Conservation (phyloP, 2,113 vertebrate genomes). For the Pyxicephalus adspersus region DNA sequence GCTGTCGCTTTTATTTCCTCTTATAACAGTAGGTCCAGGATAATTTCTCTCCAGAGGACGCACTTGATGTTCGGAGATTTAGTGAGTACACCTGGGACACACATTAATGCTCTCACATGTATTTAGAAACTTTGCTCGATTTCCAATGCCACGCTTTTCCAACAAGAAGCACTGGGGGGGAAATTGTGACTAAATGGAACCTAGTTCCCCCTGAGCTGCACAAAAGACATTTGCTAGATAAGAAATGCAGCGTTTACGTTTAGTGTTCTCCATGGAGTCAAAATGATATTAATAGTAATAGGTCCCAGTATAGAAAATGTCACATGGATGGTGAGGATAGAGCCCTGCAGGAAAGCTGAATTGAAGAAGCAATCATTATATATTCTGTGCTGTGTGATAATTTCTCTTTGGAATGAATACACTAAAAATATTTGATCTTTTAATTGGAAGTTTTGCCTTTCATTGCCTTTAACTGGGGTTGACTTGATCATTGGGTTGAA, state of each 20-base stretch:
- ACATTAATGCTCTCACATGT: conserved; percentile 2
- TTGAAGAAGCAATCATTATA: too few species aligned
- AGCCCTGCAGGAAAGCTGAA: too few species aligned
- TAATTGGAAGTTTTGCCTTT: too few species aligned
- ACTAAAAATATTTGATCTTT: too few species aligned
- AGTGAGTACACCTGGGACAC: conserved; percentile 21
- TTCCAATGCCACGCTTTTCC: not conserved
- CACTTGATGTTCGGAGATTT: conserved; percentile 27
- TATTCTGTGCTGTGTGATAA: too few species aligned
- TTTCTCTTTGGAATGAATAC: too few species aligned
- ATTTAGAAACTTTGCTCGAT: conserved; percentile 4
- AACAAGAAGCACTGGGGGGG: not conserved
- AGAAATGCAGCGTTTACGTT: not conserved
- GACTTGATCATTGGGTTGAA: too few species aligned
- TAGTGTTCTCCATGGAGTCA: too few species aligned
- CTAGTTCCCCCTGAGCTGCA: not conserved
- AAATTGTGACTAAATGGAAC: not conserved
- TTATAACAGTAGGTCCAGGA: not conserved
- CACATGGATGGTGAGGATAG: too few species aligned
- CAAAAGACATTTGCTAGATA: not conserved
- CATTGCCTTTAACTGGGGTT: too few species aligned
- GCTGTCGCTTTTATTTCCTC: conserved; percentile 20
- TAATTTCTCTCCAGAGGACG: conserved; percentile 29
- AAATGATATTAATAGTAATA: too few species aligned
- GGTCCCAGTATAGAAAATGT: too few species aligned